Percentiles rank a stretch among this genome's conserved stretches.
phyloP scores from a whole-genome alignment of 2,797 vertebrate genomes.

The Halcyon badia region DNA sequence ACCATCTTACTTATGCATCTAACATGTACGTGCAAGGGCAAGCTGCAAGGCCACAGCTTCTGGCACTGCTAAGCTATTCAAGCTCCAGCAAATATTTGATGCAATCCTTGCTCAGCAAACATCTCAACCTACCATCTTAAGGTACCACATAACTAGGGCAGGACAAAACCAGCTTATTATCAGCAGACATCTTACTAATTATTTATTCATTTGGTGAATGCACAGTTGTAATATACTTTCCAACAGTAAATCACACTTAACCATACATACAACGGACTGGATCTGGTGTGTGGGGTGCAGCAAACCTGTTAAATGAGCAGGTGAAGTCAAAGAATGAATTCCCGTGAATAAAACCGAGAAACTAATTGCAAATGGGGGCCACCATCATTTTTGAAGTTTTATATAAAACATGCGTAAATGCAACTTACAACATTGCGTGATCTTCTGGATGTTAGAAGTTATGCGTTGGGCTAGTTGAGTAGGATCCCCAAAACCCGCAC shows the following conservation, averaged over 20 bases:
- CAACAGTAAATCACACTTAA: background rate
- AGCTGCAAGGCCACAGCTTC: background rate
- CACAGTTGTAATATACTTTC: background rate
- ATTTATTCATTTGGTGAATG: background rate
- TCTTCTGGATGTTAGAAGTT: conserved; percentile 86
- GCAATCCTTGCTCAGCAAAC: background rate
- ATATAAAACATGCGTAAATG: background rate
- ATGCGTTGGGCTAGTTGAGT: conserved; percentile 80
- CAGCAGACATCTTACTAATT: background rate
- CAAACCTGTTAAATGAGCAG: background rate
- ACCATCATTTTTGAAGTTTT: background rate
- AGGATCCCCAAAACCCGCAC: conserved; percentile 71
- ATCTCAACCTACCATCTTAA: background rate
- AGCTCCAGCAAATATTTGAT: background rate
- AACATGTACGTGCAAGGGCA: background rate
- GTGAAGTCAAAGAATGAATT: background rate
- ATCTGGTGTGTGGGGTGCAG: background rate
- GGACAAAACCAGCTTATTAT: background rate
- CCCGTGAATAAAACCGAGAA: background rate
- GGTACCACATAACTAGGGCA: background rate
- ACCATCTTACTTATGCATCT: background rate
- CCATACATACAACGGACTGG: accelerated
- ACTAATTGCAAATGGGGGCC: accelerated
- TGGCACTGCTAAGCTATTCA: background rate
- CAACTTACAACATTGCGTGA: conserved; percentile 85